Percentiles rank a stretch among this genome's conserved stretches.
These are phyloP conservation scores for Kryptolebias marmoratus DNA, from an alignment of 2,113 vertebrate species.

Conservation along the genomic window DNA sequence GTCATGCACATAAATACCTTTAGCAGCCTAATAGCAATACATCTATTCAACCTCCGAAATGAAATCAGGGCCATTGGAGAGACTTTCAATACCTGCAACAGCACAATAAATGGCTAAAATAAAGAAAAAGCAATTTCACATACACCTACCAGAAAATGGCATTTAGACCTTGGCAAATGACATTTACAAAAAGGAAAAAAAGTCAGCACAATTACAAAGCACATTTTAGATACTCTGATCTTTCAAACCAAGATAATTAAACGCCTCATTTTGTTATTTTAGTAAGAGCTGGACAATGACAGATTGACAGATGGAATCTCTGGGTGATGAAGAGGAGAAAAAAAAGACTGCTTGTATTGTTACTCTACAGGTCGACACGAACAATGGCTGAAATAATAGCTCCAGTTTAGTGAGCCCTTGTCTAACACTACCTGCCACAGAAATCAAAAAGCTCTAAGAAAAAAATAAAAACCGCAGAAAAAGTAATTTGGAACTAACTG, in stretches of 20 bases:
- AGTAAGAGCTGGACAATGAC: slow-evolving; percentile 52
- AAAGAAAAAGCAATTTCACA: slow-evolving; percentile 82
- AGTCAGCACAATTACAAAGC: slow-evolving; percentile 72
- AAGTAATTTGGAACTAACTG: slow-evolving; percentile 36
- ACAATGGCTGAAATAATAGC: slow-evolving; percentile 45
- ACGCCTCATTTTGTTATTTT: slow-evolving; percentile 54
- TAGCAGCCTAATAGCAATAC: slow-evolving; percentile 35
- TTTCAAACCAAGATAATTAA: slow-evolving; percentile 71
- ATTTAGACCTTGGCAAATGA: slow-evolving; percentile 80
- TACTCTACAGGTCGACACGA: slow-evolving; percentile 37
- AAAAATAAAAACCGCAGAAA: slow-evolving; percentile 24
- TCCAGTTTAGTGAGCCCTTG: slow-evolving; percentile 8
- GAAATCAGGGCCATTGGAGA: slow-evolving; percentile 74
- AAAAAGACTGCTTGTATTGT: slow-evolving; percentile 49
- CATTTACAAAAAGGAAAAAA: slow-evolving; percentile 59
- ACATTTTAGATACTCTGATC: slow-evolving; percentile 62
- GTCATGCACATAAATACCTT: slow-evolving; percentile 53
- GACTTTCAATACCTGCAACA: slow-evolving; percentile 80
- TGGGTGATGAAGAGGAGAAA: slow-evolving; percentile 37
- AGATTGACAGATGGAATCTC: slow-evolving; percentile 49
- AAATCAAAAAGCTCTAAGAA: slow-evolving; percentile 32
- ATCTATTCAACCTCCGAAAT: slow-evolving; percentile 76
- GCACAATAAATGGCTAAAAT: slow-evolving; percentile 82
- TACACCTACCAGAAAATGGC: slow-evolving; percentile 72
- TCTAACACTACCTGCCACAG: slow-evolving; percentile 20